A percentile compares a stretch with the other conserved stretches of the same genome.
These are phyloP conservation scores for Ricordea florida DNA, from an alignment of 92 coral and sea anemone genomes.

Conservation along the genomic window DNA sequence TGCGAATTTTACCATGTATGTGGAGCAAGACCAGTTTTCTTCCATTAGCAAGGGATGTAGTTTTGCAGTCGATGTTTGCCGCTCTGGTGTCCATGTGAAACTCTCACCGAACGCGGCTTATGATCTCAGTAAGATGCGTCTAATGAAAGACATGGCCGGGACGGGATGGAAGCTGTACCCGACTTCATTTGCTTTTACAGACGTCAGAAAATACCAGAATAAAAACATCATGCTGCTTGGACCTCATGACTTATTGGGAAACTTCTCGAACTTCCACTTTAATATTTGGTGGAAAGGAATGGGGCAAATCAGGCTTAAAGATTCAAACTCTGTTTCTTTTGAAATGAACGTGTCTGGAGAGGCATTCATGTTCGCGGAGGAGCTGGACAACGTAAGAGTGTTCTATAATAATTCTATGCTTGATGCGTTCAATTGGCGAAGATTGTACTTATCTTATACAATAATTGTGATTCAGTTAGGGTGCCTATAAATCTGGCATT, in stretches of 20 bases:
- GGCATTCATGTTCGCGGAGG: neutral
- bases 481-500: no score
- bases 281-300: neutral
- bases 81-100: neutral
- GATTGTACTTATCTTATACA: no score
- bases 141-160: neutral
- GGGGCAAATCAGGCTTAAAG: neutral
- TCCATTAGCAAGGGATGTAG: slow-evolving; percentile 7
- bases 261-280: slow-evolving; percentile 5
- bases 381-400: neutral
- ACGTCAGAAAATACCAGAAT: neutral
- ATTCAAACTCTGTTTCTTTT: neutral
- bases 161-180: neutral
- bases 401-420: no score
- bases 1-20: neutral
- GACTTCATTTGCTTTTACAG: slow-evolving; percentile 1
- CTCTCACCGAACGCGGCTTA: neutral
- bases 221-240: neutral
- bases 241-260: neutral
- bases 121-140: neutral
- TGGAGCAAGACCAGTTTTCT: neutral
- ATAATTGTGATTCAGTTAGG: no score
- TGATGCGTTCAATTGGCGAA: no score
- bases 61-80: neutral
- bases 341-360: slow-evolving; percentile 1